Evolutionary conservation across 2,888 invertebrate species (phyloP).

Genomic region (Epistrophe grossulariae): DNA sequence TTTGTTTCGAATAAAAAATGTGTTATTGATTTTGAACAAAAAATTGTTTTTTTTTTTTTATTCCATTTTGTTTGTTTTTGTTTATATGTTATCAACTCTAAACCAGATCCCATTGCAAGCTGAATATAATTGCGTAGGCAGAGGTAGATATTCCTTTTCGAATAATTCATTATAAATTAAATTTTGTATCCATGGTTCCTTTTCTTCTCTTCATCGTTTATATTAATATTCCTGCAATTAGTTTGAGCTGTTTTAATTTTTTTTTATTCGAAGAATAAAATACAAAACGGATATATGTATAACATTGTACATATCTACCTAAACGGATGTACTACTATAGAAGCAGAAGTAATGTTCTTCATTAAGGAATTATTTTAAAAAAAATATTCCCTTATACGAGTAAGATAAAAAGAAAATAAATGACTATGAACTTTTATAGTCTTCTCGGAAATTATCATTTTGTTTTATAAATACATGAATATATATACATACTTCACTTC

Average conservation of each 20-base stretch:
- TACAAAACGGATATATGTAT: slow-evolving; percentile 7
- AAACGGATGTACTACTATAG: neutral
- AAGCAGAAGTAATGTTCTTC: slow-evolving; percentile 7
- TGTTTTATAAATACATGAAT: neutral
- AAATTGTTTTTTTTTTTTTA: slow-evolving; percentile 26
- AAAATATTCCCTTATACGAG: slow-evolving; percentile 18
- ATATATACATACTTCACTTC: no score
- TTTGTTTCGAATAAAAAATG: slow-evolving; percentile 54
- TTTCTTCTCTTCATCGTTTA: neutral
- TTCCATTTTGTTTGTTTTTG: slow-evolving; percentile 3
- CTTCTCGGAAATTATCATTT: neutral
- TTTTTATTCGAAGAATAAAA: neutral
- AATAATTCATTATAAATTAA: slow-evolving; percentile 2
- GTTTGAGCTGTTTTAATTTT: neutral
- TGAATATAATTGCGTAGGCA: neutral
- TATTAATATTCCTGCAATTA: neutral
- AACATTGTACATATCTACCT: no score
- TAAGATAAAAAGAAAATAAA: slow-evolving; percentile 2
- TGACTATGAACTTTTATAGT: neutral
- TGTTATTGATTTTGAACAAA: slow-evolving; percentile 48
- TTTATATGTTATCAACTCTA: slow-evolving; percentile 65
- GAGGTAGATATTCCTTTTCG: neutral
- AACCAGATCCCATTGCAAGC: slow-evolving; percentile 79
- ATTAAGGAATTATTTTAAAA: slow-evolving; percentile 38
- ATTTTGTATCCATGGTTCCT: neutral